These are phyloP conservation scores for Orycteropus afer DNA, from an alignment of 2,113 vertebrate genomes.

Conservation along the genomic window DNA sequence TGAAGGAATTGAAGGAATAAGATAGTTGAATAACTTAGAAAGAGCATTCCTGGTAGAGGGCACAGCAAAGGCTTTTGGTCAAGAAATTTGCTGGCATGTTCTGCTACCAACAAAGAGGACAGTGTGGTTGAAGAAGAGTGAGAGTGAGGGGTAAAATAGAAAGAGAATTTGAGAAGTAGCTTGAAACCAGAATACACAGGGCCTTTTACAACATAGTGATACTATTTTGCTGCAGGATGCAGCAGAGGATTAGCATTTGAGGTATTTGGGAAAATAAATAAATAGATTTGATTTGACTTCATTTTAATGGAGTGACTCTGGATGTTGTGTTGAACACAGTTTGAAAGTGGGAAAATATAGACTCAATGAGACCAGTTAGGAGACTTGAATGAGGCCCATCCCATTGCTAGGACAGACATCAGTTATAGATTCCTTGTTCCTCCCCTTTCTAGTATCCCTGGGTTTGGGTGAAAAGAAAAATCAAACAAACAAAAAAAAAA, in stretches of 20 bases:
- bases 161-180: background rate
- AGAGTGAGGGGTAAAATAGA: background rate
- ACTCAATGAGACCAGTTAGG: background rate
- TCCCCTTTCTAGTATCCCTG: no score
- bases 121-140: background rate
- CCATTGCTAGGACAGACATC: no score
- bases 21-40: no score
- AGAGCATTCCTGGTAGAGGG: background rate
- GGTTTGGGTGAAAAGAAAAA: no score
- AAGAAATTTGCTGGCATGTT: background rate
- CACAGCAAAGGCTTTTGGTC: background rate
- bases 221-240: background rate
- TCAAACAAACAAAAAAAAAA: no score
- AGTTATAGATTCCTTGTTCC: no score
- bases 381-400: background rate
- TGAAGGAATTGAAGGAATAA: background rate
- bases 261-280: background rate
- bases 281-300: background rate
- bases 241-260: background rate
- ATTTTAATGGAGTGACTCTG: background rate
- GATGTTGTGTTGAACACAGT: background rate
- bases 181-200: background rate
- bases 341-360: background rate
- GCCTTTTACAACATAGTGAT: accelerated
- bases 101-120: background rate